Conservation (phyloP, 2,888 invertebrate genomes). For the Ephialtes manifestator region DNA sequence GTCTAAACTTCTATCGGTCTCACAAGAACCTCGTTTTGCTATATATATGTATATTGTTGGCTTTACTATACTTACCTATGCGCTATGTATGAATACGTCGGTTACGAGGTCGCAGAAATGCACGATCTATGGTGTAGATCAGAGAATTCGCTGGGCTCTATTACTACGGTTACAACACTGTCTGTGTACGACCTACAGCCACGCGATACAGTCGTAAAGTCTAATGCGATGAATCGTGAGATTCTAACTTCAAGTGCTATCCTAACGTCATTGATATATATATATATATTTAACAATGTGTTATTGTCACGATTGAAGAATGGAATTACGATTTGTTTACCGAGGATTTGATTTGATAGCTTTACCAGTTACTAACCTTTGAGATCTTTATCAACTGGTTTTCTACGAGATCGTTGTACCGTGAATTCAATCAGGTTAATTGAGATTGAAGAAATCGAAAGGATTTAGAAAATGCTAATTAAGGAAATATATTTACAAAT, state of each 20-base stretch:
- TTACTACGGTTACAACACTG: conserved; percentile 57
- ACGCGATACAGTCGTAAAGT: conserved; percentile 56
- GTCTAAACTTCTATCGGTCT: conserved; percentile 40
- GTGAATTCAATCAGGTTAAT: not conserved
- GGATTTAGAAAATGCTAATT: too few species aligned
- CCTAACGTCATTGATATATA: conserved; percentile 9
- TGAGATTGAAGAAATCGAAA: not conserved
- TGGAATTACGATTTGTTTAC: not conserved
- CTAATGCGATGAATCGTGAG: conserved; percentile 35
- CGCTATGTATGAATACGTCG: conserved; percentile 37
- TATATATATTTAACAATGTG: conserved; percentile 6
- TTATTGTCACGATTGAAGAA: not conserved
- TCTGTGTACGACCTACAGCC: conserved; percentile 57
- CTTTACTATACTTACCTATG: conserved; percentile 15
- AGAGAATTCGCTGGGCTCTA: conserved; percentile 55
- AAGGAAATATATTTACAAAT: too few species aligned
- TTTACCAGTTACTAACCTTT: not conserved
- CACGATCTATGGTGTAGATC: conserved; percentile 65
- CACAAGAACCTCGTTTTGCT: conserved; percentile 7
- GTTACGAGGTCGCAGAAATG: conserved; percentile 66
- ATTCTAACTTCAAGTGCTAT: conserved; percentile 33
- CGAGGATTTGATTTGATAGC: not conserved
- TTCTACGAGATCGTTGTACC: not conserved
- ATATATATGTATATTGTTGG: not conserved
- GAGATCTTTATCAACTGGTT: not conserved